A percentile compares a stretch with the other conserved stretches of the same genome.
These are phyloP conservation scores for Nothobranchius furzeri DNA, from an alignment of 2,113 vertebrate species.

Conservation along the genomic window DNA sequence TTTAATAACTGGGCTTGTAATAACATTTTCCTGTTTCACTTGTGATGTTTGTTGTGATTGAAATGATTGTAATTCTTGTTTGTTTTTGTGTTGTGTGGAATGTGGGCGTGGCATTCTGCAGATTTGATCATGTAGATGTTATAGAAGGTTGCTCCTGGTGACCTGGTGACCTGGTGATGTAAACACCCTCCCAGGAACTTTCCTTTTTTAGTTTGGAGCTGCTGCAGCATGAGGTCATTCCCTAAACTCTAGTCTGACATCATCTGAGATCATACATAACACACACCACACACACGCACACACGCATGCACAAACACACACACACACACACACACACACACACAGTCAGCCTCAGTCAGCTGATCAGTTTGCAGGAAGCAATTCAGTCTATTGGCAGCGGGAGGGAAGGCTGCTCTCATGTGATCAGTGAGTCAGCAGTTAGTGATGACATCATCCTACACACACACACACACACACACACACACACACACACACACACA, in stretches of 20 bases:
- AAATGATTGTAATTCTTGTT: too few species aligned
- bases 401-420: constrained; percentile 46
- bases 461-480: too few species aligned
- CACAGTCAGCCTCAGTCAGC: constrained; percentile 11
- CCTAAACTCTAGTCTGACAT: constrained; percentile 56
- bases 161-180: too few species aligned
- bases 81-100: too few species aligned
- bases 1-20: too few species aligned
- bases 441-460: constrained; percentile 46
- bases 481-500: too few species aligned
- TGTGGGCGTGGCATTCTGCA: too few species aligned
- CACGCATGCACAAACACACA: constrained; percentile 5
- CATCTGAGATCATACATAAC: constrained; percentile 19
- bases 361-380: constrained; percentile 57
- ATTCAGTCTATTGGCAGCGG: constrained; percentile 2
- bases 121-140: too few species aligned
- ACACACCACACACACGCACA: constrained; percentile 16
- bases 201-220: neutral
- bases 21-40: too few species aligned
- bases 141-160: too few species aligned
- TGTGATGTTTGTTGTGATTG: too few species aligned
- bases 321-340: constrained; percentile 2
- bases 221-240: constrained; percentile 38
- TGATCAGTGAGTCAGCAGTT: constrained; percentile 51
- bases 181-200: neutral